These are phyloP conservation scores for Cirrhinus molitorella DNA, from an alignment of 2,797 vertebrate genomes.

Conservation along the genomic window DNA sequence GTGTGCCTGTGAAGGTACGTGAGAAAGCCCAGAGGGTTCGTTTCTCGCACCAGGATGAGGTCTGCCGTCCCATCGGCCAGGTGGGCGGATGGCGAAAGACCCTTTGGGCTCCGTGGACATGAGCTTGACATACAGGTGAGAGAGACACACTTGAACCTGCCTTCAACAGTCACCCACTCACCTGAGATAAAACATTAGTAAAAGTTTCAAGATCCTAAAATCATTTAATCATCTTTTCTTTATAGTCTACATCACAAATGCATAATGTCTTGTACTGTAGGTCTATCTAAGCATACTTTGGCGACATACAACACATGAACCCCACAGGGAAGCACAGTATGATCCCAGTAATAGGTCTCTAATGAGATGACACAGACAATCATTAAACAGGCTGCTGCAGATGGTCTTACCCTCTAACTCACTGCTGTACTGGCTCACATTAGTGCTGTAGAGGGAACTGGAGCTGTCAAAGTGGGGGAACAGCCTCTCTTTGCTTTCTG, in stretches of 20 bases:
- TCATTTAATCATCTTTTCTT: background rate
- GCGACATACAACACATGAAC: background rate
- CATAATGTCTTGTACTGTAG: background rate
- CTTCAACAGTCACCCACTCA: conserved; percentile 79
- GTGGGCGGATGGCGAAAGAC: conserved; percentile 85
- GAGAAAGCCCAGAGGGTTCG: conserved; percentile 78
- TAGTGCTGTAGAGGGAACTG: conserved; percentile 73
- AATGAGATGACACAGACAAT: conserved; percentile 17
- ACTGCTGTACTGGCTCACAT: conserved; percentile 70
- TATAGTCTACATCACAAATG: background rate
- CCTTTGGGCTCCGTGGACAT: conserved; percentile 81
- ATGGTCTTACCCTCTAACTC: conserved; percentile 72
- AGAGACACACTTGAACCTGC: conserved; percentile 82
- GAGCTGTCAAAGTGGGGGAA: conserved; percentile 70
- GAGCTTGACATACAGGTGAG: conserved; percentile 86
- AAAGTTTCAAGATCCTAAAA: background rate
- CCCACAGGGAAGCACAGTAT: background rate
- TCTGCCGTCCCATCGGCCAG: conserved; percentile 86
- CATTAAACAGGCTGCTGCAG: background rate
- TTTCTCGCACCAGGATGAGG: conserved; percentile 84
- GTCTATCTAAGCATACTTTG: background rate
- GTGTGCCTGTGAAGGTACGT: conserved; percentile 84
- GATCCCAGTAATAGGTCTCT: conserved; percentile 18
- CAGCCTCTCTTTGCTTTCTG: conserved; percentile 80
- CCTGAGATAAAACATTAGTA: conserved; percentile 60